Percentiles rank a stretch among this genome's conserved stretches.
Evolutionary conservation across 2,113 vertebrate species (phyloP).

Genomic region (Lasiurus cinereus): DNA sequence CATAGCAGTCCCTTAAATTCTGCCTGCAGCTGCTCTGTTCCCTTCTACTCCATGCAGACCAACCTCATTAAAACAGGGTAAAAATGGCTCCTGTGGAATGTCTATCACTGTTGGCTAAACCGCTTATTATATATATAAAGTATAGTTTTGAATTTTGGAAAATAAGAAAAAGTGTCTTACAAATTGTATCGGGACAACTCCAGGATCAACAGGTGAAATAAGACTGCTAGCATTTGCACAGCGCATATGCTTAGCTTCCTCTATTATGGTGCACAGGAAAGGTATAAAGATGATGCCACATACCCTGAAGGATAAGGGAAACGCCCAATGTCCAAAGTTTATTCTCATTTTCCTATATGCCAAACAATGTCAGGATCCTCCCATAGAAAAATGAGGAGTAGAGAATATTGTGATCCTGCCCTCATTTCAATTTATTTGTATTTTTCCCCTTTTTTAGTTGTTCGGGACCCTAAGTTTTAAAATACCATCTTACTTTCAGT

Average conservation of each 20-base stretch:
- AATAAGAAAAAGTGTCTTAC: background rate
- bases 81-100: conserved; percentile 4
- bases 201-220: background rate
- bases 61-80: background rate
- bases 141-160: background rate
- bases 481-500: conserved; percentile 57
- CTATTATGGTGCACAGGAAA: background rate
- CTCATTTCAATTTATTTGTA: background rate
- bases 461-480: conserved; percentile 5
- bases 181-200: background rate
- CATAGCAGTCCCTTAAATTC: background rate
- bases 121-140: background rate
- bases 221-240: background rate
- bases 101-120: background rate
- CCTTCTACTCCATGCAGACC: background rate
- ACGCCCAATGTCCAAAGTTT: background rate
- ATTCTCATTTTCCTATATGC: background rate
- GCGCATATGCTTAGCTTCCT: background rate
- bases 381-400: background rate
- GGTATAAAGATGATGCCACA: background rate
- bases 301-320: background rate
- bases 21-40: background rate
- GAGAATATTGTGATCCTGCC: background rate
- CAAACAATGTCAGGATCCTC: background rate
- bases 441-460: background rate